Evolutionary conservation across 2,797 vertebrate species (phyloP), one percentile per base, ranked within the genome.

Genomic region (Scolopax rusticola): DNA sequence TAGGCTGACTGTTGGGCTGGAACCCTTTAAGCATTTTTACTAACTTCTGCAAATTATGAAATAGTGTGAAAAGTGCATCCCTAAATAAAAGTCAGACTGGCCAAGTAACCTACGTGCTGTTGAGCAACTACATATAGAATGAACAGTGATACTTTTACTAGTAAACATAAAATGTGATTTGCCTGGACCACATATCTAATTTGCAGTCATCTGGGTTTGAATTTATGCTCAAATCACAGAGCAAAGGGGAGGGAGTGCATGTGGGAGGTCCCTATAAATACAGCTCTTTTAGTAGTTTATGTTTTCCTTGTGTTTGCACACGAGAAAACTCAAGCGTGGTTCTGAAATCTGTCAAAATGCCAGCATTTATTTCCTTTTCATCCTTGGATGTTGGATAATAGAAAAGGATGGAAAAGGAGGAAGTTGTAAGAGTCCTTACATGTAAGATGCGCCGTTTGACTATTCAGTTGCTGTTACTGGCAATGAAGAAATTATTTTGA

Each of bases 71-170:
- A 94, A 73, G 40, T 33, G 23, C 28, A 8, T 90, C 90, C n/a
- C 65, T 87, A 53, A 54, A 36, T 90, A 59, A 17, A 68, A 91
- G 40, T 56, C 73, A 87, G 63, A 13, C n/a, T 60, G 64, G 41
- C 67, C 60, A 36, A 84, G 80, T 73, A 88, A 77, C 74, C 48
- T 45, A 0, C 56, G 36, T 74, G 80, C 45, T 90, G 56, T 60
- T 96, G 90, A 90, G 80, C 83, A 87, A 59, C 83, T 89, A 27
- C 76, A 77, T 13, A 17, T 40, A 9, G 77, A 93, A 92, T 82
- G 63, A 94, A 78, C 33, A 8, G 83, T 76, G 87, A 94, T 97
- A 90, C 88, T 94, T 96, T 90, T 95, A 94, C 56, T 68, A 65
- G 30, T 68, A 43, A 76, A 83, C 85, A 79, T 92, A 95, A 97